These are phyloP conservation scores for Myripristis jacobus DNA, from an alignment of 2,797 vertebrate species.

Conservation along the genomic window DNA sequence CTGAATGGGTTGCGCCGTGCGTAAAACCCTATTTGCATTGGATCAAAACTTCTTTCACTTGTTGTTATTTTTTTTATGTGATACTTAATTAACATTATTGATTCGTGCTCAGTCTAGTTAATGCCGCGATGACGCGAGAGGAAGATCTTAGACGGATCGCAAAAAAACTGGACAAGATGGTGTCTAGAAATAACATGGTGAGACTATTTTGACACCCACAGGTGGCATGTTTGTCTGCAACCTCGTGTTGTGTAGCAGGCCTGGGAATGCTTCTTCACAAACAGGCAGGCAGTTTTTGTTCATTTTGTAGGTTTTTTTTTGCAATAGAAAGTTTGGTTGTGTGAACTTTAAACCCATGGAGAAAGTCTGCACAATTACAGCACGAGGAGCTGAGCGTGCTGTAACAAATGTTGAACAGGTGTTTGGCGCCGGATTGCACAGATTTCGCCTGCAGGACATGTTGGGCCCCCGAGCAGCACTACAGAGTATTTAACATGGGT, in stretches of 20 bases:
- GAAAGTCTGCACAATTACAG: slow-evolving; percentile 7
- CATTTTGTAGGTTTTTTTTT: background rate
- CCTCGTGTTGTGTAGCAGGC: slow-evolving; percentile 57
- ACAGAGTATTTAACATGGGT: background rate
- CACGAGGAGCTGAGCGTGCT: slow-evolving; percentile 3
- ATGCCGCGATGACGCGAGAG: slow-evolving; percentile 89
- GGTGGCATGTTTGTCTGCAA: slow-evolving; percentile 63
- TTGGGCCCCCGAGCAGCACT: background rate
- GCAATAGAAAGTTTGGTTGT: background rate
- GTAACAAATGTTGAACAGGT: slow-evolving; percentile 78
- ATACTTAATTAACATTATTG: background rate
- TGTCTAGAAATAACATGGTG: slow-evolving; percentile 94
- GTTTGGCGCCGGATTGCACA: slow-evolving; percentile 55
- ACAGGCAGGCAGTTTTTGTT: background rate
- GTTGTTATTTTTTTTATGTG: background rate
- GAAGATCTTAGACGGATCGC: slow-evolving; percentile 93
- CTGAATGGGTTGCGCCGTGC: slow-evolving; percentile 72
- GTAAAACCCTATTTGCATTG: slow-evolving; percentile 69
- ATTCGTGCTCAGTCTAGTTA: slow-evolving; percentile 39
- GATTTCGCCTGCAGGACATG: slow-evolving; percentile 22
- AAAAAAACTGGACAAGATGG: slow-evolving; percentile 96
- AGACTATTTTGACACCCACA: slow-evolving; percentile 80
- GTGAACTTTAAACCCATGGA: background rate
- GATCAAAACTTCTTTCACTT: slow-evolving; percentile 65
- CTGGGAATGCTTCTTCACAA: background rate